Conservation (phyloP, 92 coral and sea anemone species). For the Epizoanthus stellaris region DNA sequence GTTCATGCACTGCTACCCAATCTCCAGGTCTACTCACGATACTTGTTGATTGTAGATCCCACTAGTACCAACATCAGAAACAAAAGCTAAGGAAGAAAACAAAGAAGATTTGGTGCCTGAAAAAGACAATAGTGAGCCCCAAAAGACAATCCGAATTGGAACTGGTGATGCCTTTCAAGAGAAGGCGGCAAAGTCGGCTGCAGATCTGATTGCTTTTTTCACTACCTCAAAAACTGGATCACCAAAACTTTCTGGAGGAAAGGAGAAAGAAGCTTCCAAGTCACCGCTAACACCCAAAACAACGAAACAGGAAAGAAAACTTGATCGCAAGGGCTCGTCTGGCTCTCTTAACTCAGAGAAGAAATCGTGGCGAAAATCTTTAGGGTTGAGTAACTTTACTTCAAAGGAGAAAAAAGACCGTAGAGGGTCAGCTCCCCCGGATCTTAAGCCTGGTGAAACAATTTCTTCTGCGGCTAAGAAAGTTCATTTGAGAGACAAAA, state of each 20-base stretch:
- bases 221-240: conserved; percentile 51
- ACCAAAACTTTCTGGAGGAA: conserved; percentile 12
- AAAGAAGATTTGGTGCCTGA: conserved; percentile 33
- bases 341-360: conserved; percentile 70
- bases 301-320: conserved; percentile 44
- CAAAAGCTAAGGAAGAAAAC: background rate
- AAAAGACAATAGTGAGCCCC: conserved; percentile 2
- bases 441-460: conserved; percentile 37
- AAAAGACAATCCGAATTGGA: conserved; percentile 15
- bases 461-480: conserved; percentile 48
- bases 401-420: conserved; percentile 84
- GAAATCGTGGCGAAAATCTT: conserved; percentile 82
- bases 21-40: background rate
- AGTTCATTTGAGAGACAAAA: conserved; percentile 74
- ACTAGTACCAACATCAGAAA: background rate
- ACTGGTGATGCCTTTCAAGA: conserved; percentile 25
- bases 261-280: conserved; percentile 36
- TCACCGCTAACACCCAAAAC: conserved; percentile 33
- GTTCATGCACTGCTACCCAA: background rate
- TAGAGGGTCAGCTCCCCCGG: conserved; percentile 28
- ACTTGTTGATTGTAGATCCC: background rate
- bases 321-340: conserved; percentile 72
- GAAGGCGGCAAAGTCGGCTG: conserved; percentile 56
- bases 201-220: conserved; percentile 66
- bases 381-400: conserved; percentile 76